Evolutionary conservation across 2,113 vertebrate genomes (phyloP), one percentile per base, ranked within the genome.

Genomic region (Etia nguti): DNA sequence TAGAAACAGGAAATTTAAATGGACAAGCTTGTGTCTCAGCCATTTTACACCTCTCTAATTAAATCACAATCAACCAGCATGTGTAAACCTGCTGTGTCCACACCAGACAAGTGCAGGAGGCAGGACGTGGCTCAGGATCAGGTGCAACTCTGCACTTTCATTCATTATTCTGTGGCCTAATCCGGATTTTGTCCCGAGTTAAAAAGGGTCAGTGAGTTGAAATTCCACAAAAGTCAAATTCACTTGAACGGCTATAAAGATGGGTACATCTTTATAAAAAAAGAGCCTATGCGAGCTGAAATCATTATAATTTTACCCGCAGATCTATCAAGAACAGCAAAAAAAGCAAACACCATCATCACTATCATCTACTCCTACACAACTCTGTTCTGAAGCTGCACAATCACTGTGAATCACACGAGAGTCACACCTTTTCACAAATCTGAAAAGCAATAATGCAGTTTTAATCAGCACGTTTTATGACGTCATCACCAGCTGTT

Each of bases 71-170:
- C 3, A 46, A 12, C 24, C 5, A 26, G 15, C 26, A 26, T 60
- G 10, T 9, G 22, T 83, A 3, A 81, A 77, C 56, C 56, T 12
- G 26, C 48, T 24, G 48, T 38, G 48, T 31, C 56, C 29, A 46
- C 7, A n/a, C 1, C 60, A 12, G 7, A 70, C 11, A 29, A 43
- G 31, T 20, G 70, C 82, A 50, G 50, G 2, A 54, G n/a, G 16
- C 88, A 52, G 81, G 73, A 83, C 24, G 29, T 60, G 43, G 10
- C 48, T 59, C 52, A 65, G 80, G 3, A 38, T 52, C 43, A 65
- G 84, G 6, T 88, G 92, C 90, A 89, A 92, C 85, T 68, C 84
- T 90, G 92, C 92, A 92, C 57, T 89, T 91, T 86, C 86, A 91
- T 90, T 90, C 92, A 86, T 86, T 55, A 8, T 26, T 81, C 81